Base-by-base conservation (phyloP, 1,140 invertebrate species). In the Drosophila littoralis region DNA sequence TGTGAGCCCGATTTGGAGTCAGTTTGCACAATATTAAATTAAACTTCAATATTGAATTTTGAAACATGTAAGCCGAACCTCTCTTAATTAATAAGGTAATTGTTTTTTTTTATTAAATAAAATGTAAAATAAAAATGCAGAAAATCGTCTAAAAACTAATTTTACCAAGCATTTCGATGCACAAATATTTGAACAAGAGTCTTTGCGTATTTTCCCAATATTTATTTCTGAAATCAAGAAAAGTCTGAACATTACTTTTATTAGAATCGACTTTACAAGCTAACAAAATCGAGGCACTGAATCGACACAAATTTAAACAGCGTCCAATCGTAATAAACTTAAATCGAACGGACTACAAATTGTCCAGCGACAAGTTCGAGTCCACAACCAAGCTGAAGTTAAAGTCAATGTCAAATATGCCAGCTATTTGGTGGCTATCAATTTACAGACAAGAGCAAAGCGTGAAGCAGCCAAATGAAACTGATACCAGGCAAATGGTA, bases 401-500 rank as follows among this genome's bases (percentile, higher is more conserved):
- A 43, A 59, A 46, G 57, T 32, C 38, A 38, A 32, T 50, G 69
- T 57, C 79, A 88, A 88, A 88, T 79, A 86, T 86, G 83, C 76
- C 35, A 71, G 63, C 83, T 88, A 88, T 86, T 86, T 75, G 83
- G 48, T 67, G 72, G 72, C 82, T 86, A 86, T 86, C 82, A 86
- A 88, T 86, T 86, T 86, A 73, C 83, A 63, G 51, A 79, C 84
- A 88, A 77, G 80, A 61, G 83, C 61, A 77, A 70, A 88, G 70
- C 83, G 67, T 89, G 84, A 88, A 88, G 73, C 77, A 51, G 72
- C 60, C 28, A 82, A 81, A 72, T 72, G 83, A 71, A 86, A 86
- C 67, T 77, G 80, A 88, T 84, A 89, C 74, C 54, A 33, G 33
- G 66, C 52, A 51, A 67, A 69, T 70, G 43, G 51, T 51, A 42